Percentiles rank a stretch among this genome's conserved stretches.
These are phyloP conservation scores for Chironomus striatipennis DNA, from an alignment of 1,140 invertebrate species.

Conservation along the genomic window DNA sequence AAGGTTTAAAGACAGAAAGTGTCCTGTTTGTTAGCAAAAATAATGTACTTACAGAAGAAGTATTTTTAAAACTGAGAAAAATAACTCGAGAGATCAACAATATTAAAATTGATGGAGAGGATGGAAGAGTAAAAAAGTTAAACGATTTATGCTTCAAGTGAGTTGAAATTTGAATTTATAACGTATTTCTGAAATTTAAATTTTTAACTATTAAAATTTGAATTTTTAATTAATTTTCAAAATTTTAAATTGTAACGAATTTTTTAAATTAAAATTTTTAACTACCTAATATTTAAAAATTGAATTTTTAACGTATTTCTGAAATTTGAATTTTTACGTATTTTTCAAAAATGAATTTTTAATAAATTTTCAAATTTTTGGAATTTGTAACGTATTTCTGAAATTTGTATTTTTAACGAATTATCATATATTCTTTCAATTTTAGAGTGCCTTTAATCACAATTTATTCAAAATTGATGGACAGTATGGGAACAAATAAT, in stretches of 20 bases:
- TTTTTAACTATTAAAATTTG: too few relatives aligned
- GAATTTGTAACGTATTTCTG: too few relatives aligned
- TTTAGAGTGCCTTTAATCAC: background rate
- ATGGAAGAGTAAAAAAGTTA: slow-evolving; percentile 26
- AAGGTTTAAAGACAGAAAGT: slow-evolving; percentile 51
- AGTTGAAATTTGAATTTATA: background rate
- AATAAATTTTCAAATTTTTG: too few relatives aligned
- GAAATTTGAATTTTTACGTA: too few relatives aligned
- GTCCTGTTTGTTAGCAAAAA: slow-evolving; percentile 51
- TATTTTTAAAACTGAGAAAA: slow-evolving; percentile 37
- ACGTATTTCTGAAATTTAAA: too few relatives aligned
- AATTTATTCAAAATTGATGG: background rate
- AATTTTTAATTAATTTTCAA: too few relatives aligned
- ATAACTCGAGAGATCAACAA: slow-evolving; percentile 37
- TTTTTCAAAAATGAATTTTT: too few relatives aligned
- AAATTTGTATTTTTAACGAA: too few relatives aligned
- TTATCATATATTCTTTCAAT: background rate
- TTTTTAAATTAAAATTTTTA: too few relatives aligned
- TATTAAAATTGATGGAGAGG: slow-evolving; percentile 34
- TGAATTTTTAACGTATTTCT: too few relatives aligned
- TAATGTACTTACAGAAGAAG: slow-evolving; percentile 53
- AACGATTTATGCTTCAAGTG: slow-evolving; percentile 29
- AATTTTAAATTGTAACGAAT: too few relatives aligned
- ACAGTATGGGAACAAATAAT: slow-evolving; percentile 29
- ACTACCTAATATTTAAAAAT: too few relatives aligned